phyloP scores from a whole-genome alignment of 2,113 vertebrate species.

The Regulus satrapa region DNA sequence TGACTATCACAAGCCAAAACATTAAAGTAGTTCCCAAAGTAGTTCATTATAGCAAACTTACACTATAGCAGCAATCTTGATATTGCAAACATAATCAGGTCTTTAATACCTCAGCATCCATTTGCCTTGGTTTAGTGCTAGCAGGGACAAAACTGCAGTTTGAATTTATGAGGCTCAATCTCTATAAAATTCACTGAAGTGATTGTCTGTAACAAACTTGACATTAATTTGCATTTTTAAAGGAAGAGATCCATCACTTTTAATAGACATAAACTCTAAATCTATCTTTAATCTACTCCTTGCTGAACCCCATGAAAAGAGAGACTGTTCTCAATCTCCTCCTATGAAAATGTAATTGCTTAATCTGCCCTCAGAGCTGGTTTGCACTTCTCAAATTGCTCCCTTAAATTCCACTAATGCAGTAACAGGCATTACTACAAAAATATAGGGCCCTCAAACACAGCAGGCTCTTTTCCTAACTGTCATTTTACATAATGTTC shows the following conservation, averaged over 20 bases:
- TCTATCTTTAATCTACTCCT: conserved; percentile 8
- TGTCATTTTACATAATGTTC: neutral
- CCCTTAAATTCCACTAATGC: conserved; percentile 4
- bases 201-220: neutral
- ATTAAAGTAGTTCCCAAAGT: neutral
- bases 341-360: neutral
- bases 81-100: neutral
- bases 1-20: neutral
- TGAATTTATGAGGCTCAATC: neutral
- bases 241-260: neutral
- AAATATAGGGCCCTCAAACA: neutral
- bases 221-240: conserved; percentile 9
- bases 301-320: neutral
- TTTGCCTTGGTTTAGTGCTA: neutral
- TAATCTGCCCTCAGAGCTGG: neutral
- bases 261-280: neutral
- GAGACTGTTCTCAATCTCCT: neutral
- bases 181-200: neutral
- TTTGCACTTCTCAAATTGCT: conserved; percentile 18
- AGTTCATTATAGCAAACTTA: neutral
- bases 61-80: neutral
- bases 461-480: neutral
- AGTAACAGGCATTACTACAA: neutral
- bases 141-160: neutral
- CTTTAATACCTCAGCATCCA: neutral